Evolutionary conservation across 2,113 vertebrate species (phyloP).

Genomic region (Ceuthmochares aereus): DNA sequence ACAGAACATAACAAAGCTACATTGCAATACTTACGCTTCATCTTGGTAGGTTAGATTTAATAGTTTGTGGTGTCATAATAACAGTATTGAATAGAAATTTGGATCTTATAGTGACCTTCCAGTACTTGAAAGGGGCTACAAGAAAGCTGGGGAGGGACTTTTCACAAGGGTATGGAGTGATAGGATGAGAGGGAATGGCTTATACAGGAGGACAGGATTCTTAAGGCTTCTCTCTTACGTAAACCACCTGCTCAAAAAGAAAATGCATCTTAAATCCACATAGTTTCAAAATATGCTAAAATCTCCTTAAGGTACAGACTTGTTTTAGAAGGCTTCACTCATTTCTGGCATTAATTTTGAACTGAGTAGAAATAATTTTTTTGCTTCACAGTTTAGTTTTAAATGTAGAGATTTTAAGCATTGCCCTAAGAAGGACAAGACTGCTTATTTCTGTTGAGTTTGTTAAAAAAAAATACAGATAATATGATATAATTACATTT

Average conservation of each 20-base stretch:
- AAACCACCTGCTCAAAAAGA: background rate
- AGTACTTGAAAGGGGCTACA: too few relatives aligned
- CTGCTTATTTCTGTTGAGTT: background rate
- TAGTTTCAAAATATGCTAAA: background rate
- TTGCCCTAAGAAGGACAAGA: background rate
- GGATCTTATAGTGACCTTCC: too few relatives aligned
- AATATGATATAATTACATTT: slow-evolving; percentile 44
- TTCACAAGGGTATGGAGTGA: too few relatives aligned
- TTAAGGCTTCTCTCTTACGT: background rate
- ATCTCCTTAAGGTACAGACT: background rate
- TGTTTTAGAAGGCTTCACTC: background rate
- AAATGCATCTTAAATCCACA: background rate
- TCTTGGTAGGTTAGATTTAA: background rate
- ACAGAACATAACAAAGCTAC: background rate
- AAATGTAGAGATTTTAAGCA: background rate
- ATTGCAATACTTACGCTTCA: background rate
- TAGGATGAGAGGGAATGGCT: too few relatives aligned
- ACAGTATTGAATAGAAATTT: background rate
- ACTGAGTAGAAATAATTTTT: background rate
- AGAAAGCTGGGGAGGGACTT: too few relatives aligned
- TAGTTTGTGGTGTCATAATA: background rate
- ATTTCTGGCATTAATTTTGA: background rate
- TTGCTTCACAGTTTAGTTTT: background rate
- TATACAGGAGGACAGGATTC: background rate
- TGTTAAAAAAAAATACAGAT: background rate